phyloP scores from a whole-genome alignment of 2,888 invertebrate genomes.

The Cantharis rustica region DNA sequence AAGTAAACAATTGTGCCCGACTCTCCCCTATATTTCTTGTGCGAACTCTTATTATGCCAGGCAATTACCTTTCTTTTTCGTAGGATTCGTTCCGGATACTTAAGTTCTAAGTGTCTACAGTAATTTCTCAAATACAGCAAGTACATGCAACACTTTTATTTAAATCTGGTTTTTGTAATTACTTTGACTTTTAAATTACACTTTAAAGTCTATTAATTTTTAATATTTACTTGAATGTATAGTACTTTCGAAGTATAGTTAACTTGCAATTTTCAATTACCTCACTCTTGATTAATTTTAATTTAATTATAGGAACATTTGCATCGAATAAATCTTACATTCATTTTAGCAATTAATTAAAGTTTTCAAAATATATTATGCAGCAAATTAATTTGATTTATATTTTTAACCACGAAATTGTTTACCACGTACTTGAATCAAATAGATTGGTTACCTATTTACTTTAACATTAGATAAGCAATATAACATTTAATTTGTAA shows the following conservation, averaged over 20 bases:
- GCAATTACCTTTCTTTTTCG: background rate
- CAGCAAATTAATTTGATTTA: background rate
- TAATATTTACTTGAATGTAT: background rate
- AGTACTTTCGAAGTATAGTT: background rate
- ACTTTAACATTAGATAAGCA: no score
- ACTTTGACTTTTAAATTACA: background rate
- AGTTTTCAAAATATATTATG: background rate
- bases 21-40: background rate
- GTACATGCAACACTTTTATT: background rate
- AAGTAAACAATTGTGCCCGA: background rate
- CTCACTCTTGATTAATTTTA: background rate
- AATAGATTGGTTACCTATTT: background rate
- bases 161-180: background rate
- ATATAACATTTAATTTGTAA: no score
- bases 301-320: background rate
- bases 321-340: background rate
- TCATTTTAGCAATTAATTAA: background rate
- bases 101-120: background rate
- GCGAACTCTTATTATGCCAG: background rate
- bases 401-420: background rate
- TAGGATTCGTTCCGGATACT: background rate
- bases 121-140: background rate
- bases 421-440: background rate
- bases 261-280: background rate
- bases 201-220: background rate